Base-by-base conservation (phyloP, 2,888 invertebrate species). In the Eupithecia exiguata region DNA sequence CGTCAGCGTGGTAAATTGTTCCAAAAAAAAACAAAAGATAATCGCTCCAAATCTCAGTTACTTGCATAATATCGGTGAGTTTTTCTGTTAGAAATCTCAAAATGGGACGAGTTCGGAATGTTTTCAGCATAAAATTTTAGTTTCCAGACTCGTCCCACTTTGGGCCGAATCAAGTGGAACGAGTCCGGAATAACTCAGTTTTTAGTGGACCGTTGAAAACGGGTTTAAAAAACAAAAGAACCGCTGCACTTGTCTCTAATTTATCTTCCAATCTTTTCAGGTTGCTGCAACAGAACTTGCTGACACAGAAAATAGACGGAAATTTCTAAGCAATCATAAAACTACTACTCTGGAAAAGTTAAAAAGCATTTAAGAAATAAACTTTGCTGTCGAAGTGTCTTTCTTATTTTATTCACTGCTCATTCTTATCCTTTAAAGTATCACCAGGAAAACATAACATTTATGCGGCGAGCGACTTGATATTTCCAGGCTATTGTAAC, bases 391-490 rank as follows among this genome's bases (percentile, higher is more conserved):
- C 12, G 21, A n/a, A n/a, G 21, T 21, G 58, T 25, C 12, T 14
- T 58, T 14, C 25, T 5, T 53, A 49, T 53, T 21, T 53, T 53
- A 53, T 25, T 58, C 9, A 25, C 10, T 53, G 53, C 21, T 21
- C 58, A 58, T 58, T 58, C 25, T 14, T 25, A 58, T 12, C 25
- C 25, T 12, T 21, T 53, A 4, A 49, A 58, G 25, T 58, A 58
- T 14, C 58, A 12, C 12, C 14, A 58, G 21, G 21, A 58, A 58
- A 58, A 49, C 21, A 53, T 53, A 58, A 5, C 49, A 63, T 40
- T 69, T 25, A 58, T 87, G 90, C 87, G 89, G 88, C 86, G 87
- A 85, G 86, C 79, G 62, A 68, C 68, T 70, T 78, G 80, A 77
- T 70, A 67, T 73, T 74, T 77, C 77, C 72, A 62, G 79, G 69